Evolutionary conservation across 2,888 invertebrate species (phyloP), one percentile per base, ranked within the genome.

Genomic region (Xylocampa areola): DNA sequence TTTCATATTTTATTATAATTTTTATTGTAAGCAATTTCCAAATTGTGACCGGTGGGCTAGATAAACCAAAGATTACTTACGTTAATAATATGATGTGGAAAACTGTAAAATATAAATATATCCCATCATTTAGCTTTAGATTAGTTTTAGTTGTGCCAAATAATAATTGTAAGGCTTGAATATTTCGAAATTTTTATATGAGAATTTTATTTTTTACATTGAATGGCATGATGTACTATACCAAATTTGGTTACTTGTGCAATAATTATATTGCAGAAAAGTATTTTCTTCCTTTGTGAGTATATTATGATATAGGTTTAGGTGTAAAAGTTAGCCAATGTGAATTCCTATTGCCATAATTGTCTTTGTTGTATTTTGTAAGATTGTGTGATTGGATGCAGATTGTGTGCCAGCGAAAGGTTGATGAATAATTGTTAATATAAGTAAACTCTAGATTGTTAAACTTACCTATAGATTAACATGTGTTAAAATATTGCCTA

Each of bases 401-500:
- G 58, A 62, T 35, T 17, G 53, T 16, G 61, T 54, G 64, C 53
- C 53, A 59, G 53, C 44, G 37, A 48, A 54, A 65, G 71, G 73
- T 80, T 82, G 82, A 81, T 76, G 81, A 79, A 77, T 79, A 84
- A 86, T 90, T 90, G 91, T 92, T 92, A 86, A 85, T 81, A 68
- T 88, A 91, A 91, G 89, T 85, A 75, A 71, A 90, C 86, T 86
- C 80, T 92, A 92, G 90, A 91, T 94, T 93, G 93, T 94, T 94
- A 94, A 90, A 92, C 87, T 87, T 92, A 92, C 92, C 86, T 87
- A 94, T 94, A 94, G 92, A 93, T 92, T 94, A 93, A 93, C 84
- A 91, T 89, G 92, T 92, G 93, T 94, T 94, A 93, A 92, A 92
- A 93, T 92, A 94, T 94, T 93, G 93, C 92, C 91, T 92, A 93